Evolutionary conservation across 2,888 invertebrate genomes (phyloP).

Genomic region (Synergus laeviventris): DNA sequence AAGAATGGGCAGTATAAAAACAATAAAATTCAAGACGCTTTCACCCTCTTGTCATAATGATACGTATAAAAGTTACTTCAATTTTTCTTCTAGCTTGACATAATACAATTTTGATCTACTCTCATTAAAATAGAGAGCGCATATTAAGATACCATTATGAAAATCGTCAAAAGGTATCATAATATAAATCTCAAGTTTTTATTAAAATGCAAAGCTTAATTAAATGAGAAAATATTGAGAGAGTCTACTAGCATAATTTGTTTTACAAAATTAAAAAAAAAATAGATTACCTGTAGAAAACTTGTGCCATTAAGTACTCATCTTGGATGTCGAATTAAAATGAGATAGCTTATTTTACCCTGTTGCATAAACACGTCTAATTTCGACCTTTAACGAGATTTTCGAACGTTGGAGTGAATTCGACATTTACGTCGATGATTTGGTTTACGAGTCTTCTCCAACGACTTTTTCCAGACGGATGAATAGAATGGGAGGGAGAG

Average conservation of each 20-base stretch:
- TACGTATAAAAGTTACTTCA: background rate
- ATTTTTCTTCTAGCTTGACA: background rate
- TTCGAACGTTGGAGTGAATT: slow-evolving; percentile 19
- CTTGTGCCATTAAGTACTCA: background rate
- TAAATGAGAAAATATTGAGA: background rate
- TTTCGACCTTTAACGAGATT: slow-evolving; percentile 37
- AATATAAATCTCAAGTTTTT: background rate
- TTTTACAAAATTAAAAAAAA: background rate
- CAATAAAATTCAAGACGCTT: background rate
- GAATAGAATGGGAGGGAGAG: slow-evolving; percentile 19
- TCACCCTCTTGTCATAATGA: background rate
- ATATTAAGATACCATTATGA: background rate
- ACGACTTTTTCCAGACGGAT: slow-evolving; percentile 40
- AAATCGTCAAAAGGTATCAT: background rate
- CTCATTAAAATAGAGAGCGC: background rate
- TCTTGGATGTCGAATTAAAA: background rate
- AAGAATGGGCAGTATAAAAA: background rate
- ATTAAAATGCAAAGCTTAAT: background rate
- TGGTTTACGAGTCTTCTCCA: slow-evolving; percentile 34
- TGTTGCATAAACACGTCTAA: slow-evolving; percentile 21
- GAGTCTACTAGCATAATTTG: background rate
- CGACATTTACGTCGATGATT: slow-evolving; percentile 40
- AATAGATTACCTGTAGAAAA: background rate
- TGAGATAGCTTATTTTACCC: slow-evolving; percentile 15
- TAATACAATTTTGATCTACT: background rate